These are phyloP conservation scores for Cyprinodon tularosa DNA, from an alignment of 2,113 vertebrate species.

Conservation along the genomic window DNA sequence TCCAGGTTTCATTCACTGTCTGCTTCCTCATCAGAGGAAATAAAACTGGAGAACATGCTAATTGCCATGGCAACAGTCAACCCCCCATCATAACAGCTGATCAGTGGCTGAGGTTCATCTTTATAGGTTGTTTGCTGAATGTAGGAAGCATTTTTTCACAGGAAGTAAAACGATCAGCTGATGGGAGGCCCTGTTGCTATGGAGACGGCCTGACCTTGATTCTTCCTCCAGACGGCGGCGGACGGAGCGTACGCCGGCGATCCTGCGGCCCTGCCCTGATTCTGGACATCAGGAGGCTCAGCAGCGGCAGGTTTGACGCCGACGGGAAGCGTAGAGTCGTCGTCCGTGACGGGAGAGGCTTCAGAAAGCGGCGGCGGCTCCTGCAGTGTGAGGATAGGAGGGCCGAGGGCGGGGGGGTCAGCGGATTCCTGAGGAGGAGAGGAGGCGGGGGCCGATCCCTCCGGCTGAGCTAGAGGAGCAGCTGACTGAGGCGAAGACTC, in stretches of 20 bases:
- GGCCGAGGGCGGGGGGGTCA: neutral
- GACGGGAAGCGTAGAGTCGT: neutral
- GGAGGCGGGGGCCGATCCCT: neutral
- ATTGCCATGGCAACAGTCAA: no score
- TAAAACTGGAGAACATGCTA: no score
- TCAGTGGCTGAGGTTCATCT: no score
- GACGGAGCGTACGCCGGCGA: constrained; percentile 76
- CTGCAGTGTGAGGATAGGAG: neutral
- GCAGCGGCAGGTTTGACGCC: neutral
- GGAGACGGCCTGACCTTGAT: constrained; percentile 82
- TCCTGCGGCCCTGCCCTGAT: constrained; percentile 50
- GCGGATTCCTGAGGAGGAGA: neutral
- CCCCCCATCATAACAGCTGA: no score
- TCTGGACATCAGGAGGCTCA: neutral
- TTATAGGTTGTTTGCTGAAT: no score
- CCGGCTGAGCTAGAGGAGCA: neutral
- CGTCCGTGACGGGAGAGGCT: neutral
- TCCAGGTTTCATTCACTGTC: no score
- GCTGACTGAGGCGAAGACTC: constrained; percentile 1
- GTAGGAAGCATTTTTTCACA: no score
- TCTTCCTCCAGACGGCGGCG: constrained; percentile 88
- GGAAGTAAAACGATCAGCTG: no score
- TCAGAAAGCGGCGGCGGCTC: constrained; percentile 27
- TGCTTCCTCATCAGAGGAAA: no score
- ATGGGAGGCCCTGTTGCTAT: no score